These are phyloP conservation scores for Toxostoma redivivum DNA, from an alignment of 2,113 vertebrate genomes.

Conservation along the genomic window DNA sequence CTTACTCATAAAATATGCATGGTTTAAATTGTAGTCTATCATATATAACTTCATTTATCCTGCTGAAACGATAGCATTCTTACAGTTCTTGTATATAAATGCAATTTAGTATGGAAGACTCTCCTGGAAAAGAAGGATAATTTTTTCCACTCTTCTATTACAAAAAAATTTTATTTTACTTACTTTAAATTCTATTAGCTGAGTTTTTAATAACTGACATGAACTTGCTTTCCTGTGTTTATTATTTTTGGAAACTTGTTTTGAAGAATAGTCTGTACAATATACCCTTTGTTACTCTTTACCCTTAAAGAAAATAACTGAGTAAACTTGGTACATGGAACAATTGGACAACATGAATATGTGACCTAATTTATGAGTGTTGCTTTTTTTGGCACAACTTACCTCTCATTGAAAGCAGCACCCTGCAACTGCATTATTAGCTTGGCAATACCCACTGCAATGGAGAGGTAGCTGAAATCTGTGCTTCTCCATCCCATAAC, in stretches of 20 bases:
- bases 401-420: neutral
- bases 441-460: neutral
- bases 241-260: neutral
- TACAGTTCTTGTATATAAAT: neutral
- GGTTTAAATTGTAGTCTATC: neutral
- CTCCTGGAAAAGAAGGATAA: neutral
- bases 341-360: neutral
- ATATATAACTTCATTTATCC: neutral
- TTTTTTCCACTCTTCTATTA: neutral
- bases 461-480: neutral
- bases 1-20: neutral
- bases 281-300: neutral
- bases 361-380: neutral
- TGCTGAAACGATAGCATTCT: neutral
- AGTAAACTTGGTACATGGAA: neutral
- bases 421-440: neutral
- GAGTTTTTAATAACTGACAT: neutral
- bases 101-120: neutral
- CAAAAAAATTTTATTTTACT: neutral
- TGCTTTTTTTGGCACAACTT: neutral
- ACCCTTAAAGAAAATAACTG: neutral
- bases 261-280: neutral
- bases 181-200: neutral
- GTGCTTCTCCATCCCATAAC: neutral
- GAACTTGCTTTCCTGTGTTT: neutral